Percentiles rank a stretch among this genome's conserved stretches.
phyloP scores from a whole-genome alignment of 2,797 vertebrate species.

The Coilia nasus region DNA sequence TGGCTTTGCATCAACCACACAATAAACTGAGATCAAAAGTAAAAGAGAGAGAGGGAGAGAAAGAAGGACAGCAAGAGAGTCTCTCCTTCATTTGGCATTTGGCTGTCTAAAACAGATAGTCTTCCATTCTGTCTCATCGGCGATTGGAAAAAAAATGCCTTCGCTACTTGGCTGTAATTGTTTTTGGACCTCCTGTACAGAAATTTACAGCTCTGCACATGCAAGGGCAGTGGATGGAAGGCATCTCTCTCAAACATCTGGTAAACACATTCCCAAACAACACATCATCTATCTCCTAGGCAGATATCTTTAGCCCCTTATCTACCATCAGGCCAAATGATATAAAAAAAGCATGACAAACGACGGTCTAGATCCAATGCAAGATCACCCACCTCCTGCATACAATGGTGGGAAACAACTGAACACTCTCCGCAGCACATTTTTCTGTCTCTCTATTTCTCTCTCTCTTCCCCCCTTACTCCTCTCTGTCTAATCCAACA shows the following conservation, averaged over 20 bases:
- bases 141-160: not conserved
- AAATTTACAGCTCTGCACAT: not conserved
- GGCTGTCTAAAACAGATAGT: slow-evolving; percentile 5
- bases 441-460: not conserved
- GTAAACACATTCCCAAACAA: slow-evolving; percentile 16
- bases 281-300: slow-evolving; percentile 40
- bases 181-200: not conserved
- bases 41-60: not conserved
- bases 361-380: slow-evolving; percentile 35
- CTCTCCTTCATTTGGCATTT: slow-evolving; percentile 54
- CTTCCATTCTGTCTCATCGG: not conserved
- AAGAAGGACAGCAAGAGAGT: not conserved
- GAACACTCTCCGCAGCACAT: not conserved
- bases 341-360: slow-evolving; percentile 42
- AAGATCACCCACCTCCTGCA: slow-evolving; percentile 38
- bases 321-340: slow-evolving; percentile 46
- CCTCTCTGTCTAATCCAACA: not conserved
- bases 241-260: not conserved
- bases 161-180: not conserved
- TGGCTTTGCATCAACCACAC: not conserved
- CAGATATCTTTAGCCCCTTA: slow-evolving; percentile 44
- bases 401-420: slow-evolving; percentile 51
- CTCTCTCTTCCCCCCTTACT: not conserved
- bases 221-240: not conserved
- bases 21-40: not conserved